Conservation (phyloP, 2,888 invertebrate genomes). For the Stratiomys singularior region DNA sequence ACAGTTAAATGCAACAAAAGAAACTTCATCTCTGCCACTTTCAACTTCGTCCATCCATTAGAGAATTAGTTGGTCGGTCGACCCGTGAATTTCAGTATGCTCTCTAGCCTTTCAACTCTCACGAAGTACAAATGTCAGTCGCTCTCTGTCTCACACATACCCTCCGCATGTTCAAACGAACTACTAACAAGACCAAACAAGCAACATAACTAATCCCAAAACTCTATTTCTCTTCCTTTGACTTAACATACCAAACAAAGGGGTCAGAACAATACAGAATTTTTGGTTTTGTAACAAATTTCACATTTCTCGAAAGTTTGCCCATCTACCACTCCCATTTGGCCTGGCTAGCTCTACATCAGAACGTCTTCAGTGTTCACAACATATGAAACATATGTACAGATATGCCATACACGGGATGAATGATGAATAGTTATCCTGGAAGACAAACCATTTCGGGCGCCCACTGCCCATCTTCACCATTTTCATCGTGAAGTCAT, state of each 20-base stretch:
- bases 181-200: neutral
- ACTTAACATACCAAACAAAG: neutral
- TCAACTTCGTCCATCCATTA: neutral
- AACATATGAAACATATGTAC: neutral
- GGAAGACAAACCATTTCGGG: slow-evolving; percentile 3
- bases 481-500: slow-evolving; percentile 18
- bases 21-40: neutral
- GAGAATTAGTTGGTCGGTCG: neutral
- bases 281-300: slow-evolving; percentile 51
- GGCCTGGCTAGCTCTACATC: neutral
- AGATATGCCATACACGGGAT: neutral
- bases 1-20: neutral
- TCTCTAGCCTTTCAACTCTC: neutral
- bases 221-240: neutral
- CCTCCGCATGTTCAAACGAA: too few relatives aligned
- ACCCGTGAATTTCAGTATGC: neutral
- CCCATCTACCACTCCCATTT: neutral
- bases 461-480: slow-evolving; percentile 21
- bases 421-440: neutral
- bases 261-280: slow-evolving; percentile 36
- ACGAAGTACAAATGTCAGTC: neutral
- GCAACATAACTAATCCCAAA: neutral
- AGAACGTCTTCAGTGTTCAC: too few relatives aligned
- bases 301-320: slow-evolving; percentile 49
- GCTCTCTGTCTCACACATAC: neutral